Percentiles rank a stretch among this genome's conserved stretches.
These are phyloP conservation scores for Isaurus tuberculatus DNA, from an alignment of 92 coral and sea anemone genomes.

Conservation along the genomic window DNA sequence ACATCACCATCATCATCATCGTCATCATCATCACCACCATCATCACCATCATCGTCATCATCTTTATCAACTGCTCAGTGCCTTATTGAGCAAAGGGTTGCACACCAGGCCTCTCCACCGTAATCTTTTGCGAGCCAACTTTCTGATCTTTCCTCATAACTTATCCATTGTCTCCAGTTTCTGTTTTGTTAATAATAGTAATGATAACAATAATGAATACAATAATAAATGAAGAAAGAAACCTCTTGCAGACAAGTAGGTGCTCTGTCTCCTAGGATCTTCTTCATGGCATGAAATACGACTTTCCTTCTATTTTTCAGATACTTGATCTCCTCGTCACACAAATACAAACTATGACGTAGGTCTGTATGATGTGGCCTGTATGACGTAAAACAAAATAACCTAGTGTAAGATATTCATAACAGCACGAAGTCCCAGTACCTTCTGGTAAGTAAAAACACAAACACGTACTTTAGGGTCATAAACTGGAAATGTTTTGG, in stretches of 20 bases:
- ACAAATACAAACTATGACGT: slow-evolving; percentile 70
- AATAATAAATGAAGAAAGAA: background rate
- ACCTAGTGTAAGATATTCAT: background rate
- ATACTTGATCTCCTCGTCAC: slow-evolving; percentile 74
- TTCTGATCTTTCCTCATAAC: too few relatives aligned
- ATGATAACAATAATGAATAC: too few relatives aligned
- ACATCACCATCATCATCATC: too few relatives aligned
- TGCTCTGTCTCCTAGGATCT: slow-evolving; percentile 65
- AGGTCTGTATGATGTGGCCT: slow-evolving; percentile 66
- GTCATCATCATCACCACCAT: too few relatives aligned
- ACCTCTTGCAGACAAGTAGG: slow-evolving; percentile 80
- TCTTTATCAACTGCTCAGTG: too few relatives aligned
- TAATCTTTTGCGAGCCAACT: too few relatives aligned
- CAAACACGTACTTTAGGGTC: background rate
- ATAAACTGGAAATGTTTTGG: background rate
- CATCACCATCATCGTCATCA: too few relatives aligned
- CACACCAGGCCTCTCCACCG: too few relatives aligned
- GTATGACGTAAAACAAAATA: background rate
- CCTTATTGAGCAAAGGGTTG: too few relatives aligned
- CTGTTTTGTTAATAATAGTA: too few relatives aligned
- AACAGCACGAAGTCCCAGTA: background rate
- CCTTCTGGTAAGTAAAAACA: background rate
- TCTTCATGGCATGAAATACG: slow-evolving; percentile 67
- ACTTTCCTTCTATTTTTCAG: slow-evolving; percentile 60
- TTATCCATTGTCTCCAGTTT: too few relatives aligned